Percentiles rank a stretch among this genome's conserved stretches.
These are phyloP conservation scores for Anoplophora glabripennis DNA, from an alignment of 1,140 invertebrate genomes.

Conservation along the genomic window DNA sequence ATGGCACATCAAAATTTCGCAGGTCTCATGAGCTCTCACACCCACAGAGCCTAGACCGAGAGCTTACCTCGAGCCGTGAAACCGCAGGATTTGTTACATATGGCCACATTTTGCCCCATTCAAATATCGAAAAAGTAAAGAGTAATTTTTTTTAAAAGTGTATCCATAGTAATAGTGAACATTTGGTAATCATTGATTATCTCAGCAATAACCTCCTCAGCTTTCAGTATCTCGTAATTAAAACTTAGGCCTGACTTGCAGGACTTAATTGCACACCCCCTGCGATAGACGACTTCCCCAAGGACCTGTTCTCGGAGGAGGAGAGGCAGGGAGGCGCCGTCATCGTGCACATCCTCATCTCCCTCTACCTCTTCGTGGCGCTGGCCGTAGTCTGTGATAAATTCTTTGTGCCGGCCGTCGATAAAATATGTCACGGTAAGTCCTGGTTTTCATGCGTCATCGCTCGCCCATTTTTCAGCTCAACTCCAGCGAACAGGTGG, in stretches of 20 bases:
- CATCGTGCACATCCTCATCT: conserved; percentile 77
- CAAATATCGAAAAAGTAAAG: no score
- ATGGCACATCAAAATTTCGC: no score
- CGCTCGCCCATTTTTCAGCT: no score
- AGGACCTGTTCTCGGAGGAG: conserved; percentile 75
- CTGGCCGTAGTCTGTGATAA: conserved; percentile 87
- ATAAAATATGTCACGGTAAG: conserved; percentile 84
- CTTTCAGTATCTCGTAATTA: background rate
- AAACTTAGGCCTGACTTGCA: conserved; percentile 32
- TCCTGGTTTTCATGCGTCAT: background rate
- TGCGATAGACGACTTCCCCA: conserved; percentile 83
- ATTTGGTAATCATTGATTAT: no score
- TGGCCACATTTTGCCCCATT: no score
- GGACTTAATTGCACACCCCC: conserved; percentile 81
- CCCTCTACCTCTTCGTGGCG: conserved; percentile 81
- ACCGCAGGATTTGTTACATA: no score
- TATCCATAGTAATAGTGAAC: no score
- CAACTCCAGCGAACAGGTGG: no score
- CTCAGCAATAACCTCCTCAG: background rate
- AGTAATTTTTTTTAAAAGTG: no score
- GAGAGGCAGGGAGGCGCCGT: conserved; percentile 78
- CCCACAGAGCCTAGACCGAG: no score
- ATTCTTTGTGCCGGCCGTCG: conserved; percentile 85
- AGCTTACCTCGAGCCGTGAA: no score
- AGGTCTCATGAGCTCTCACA: no score